phyloP scores from a whole-genome alignment of 2,113 vertebrate genomes.

The Phyllopteryx taeniolatus region DNA sequence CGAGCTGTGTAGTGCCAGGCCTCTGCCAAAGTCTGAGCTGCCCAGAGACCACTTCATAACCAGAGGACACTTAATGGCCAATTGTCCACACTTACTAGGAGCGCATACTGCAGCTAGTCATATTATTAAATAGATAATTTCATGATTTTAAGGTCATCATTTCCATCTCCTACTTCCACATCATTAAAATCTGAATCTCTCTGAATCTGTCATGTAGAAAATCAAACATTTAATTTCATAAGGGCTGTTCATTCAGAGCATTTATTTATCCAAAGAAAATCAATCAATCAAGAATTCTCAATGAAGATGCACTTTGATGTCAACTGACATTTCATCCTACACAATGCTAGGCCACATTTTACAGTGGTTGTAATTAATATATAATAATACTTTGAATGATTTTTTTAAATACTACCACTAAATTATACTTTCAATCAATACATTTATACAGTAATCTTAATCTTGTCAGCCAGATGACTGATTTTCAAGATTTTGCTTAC shows the following conservation, averaged over 20 bases:
- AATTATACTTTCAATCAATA: not conserved
- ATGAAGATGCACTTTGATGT: not conserved
- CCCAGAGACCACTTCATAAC: conserved; percentile 64
- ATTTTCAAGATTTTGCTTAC: not conserved
- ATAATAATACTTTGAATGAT: not conserved
- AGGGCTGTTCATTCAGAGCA: conserved; percentile 6
- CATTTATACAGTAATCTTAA: not conserved
- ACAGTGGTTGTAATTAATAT: not conserved
- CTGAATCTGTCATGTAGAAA: conserved; percentile 29
- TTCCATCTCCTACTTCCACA: conserved; percentile 42
- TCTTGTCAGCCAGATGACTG: not conserved
- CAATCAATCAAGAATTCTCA: not conserved
- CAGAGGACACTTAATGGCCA: conserved; percentile 63
- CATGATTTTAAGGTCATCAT: conserved; percentile 39
- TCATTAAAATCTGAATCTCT: conserved; percentile 35
- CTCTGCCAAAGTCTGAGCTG: conserved; percentile 60
- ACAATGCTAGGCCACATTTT: too few species aligned
- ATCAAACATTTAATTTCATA: conserved; percentile 20
- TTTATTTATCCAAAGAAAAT: conserved; percentile 31
- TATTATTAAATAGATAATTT: conserved; percentile 55
- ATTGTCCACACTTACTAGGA: conserved; percentile 54
- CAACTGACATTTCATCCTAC: too few species aligned
- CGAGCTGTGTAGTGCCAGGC: conserved; percentile 41
- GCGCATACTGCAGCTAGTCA: conserved; percentile 28
- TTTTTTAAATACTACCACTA: not conserved